Evolutionary conservation across 2,888 invertebrate genomes (phyloP), one percentile per base, ranked within the genome.

Genomic region (Parnassius orleans): DNA sequence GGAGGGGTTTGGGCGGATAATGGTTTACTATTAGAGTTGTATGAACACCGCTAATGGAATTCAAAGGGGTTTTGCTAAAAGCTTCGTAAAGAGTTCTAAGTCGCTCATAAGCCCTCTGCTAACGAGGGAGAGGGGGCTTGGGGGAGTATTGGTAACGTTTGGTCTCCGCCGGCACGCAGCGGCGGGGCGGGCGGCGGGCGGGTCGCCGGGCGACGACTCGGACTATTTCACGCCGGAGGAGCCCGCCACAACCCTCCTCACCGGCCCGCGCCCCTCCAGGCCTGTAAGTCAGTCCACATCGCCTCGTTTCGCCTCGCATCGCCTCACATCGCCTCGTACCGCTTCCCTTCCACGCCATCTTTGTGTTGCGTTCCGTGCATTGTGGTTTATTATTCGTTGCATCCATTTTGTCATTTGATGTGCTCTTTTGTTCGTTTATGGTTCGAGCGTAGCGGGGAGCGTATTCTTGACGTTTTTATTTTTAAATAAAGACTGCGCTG

Each of bases 161-260:
- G 53, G 60, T 61, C 57, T 62, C 46, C 48, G 50, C 44, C 44
- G 59, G 66, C 68, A 65, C 67, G 69, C 69, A 68, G 72, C 68
- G 65, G 65, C 73, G 60, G 46, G 69, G 61, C 65, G 93, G 92
- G 71, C 88, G 81, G 69, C 82, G 85, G 33, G 33, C 33, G 33
- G 33, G 33, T 89, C 90, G 72, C 79, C 86, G 67, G 94, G 93
- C 68, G 95, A 95, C 67, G 95, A 95, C 88, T 95, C 95, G 46
- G 95, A 95, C 88, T 95, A 95, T 87, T 95, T 95, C 88, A 95
- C 95, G 48, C 95, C 95, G 41, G 95, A 95, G 81, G 95, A 96
- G 86, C 93, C 95, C 69, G 92, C 93, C 74, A 94, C 95, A 71
- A 93, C 94, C 68, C 94, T 94, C 74, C 90, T 94, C 72, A 94